Percentiles rank a stretch among this genome's conserved stretches.
Conservation (phyloP, 2,888 invertebrate genomes). For the Oeneis ivallda region DNA sequence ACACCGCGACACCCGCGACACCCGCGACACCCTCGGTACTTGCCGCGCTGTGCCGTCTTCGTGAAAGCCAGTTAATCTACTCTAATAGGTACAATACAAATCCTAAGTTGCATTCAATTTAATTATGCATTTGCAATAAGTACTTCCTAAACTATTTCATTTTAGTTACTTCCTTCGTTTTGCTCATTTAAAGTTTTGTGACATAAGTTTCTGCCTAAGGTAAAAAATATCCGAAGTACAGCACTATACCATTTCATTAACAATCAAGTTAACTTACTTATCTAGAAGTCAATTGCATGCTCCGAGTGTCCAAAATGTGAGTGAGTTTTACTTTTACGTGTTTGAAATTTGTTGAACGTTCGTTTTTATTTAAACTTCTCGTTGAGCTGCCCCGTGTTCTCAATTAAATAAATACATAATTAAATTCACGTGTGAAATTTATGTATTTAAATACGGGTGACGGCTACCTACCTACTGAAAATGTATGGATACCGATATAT, state of each 20-base stretch:
- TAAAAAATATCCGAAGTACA: background rate
- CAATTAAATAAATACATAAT: slow-evolving; percentile 22
- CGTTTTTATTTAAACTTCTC: slow-evolving; percentile 34
- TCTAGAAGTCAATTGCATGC: slow-evolving; percentile 7
- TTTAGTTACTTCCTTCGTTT: background rate
- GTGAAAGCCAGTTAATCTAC: slow-evolving; percentile 29
- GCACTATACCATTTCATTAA: background rate
- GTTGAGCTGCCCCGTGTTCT: slow-evolving; percentile 20
- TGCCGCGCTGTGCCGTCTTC: slow-evolving; percentile 30
- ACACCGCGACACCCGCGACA: no score
- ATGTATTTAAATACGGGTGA: background rate
- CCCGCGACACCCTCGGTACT: slow-evolving; percentile 33
- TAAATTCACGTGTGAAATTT: slow-evolving; percentile 6
- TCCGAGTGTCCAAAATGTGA: slow-evolving; percentile 19
- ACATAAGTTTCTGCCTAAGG: background rate
- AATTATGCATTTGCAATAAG: slow-evolving; percentile 2
- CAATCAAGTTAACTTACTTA: background rate
- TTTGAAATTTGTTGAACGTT: slow-evolving; percentile 30
- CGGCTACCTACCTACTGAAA: background rate
- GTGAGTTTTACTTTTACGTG: slow-evolving; percentile 20
- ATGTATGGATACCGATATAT: background rate
- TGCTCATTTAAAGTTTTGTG: slow-evolving; percentile 2
- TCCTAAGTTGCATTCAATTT: slow-evolving; percentile 19
- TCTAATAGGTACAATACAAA: slow-evolving; percentile 38
- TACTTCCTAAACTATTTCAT: background rate